Evolutionary conservation across 1,140 invertebrate species (phyloP), one percentile per base, ranked within the genome.

Genomic region (Planococcus citri): DNA sequence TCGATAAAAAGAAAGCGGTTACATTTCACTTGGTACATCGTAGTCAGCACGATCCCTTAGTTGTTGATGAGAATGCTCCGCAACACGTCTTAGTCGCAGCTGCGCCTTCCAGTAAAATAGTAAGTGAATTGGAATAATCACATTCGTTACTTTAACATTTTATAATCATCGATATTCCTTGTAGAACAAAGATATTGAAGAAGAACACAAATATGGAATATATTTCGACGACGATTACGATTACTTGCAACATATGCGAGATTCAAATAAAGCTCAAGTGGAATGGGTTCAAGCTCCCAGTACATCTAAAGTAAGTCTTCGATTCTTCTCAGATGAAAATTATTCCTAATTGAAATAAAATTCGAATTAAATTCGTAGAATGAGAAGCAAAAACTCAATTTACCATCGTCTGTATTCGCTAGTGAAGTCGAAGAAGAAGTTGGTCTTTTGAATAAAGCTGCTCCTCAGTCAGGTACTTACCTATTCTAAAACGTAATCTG

Each of bases 141-240:
- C n/a, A n/a, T n/a, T 24, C 25, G 57, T 10, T 33, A 3, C 2
- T 12, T 8, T 27, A 41, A 3, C 20, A 51, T 68, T 25, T 68
- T n/a, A 24, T 68, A 14, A 14, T 29, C 57, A 68, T 29, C 14
- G 12, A 3, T 20, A 22, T 70, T 71, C 37, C 21, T 20, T 58
- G 41, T 60, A 73, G 70, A 72, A 70, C 71, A 85, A 86, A 69
- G 78, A 82, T 0, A 86, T 84, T 75, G 87, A 92, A 75, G 91
- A 96, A 75, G 86, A 91, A 74, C 79, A 83, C 27, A 94, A 95
- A 78, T 97, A 86, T 85, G 95, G 94, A n/a, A 88, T 98, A 69
- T 95, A 89, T 77, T 97, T 87, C 79, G 93, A 97, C 77, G 94
- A 98, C 80, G 91, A 97, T 73, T 98, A 97, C 77, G 86, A 98